A percentile compares a stretch with the other conserved stretches of the same genome.
Conservation (phyloP, 92 coral and sea anemone genomes). For the Desmophyllum pertusum region DNA sequence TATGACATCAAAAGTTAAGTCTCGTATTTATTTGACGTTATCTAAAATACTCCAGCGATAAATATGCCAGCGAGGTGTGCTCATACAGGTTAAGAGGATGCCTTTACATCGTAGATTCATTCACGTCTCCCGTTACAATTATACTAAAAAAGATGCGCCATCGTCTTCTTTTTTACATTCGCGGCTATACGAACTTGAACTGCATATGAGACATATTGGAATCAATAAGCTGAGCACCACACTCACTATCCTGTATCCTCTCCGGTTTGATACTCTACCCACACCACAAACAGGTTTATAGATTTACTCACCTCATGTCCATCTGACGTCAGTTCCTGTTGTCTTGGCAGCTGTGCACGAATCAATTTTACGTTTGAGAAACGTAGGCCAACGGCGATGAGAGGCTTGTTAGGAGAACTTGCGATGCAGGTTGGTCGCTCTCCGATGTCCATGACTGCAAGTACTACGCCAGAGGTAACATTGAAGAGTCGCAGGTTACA, state of each 20-base stretch:
- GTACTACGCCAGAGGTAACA: background rate
- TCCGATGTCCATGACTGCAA: slow-evolving; percentile 7
- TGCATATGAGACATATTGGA: too few species aligned
- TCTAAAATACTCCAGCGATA: background rate
- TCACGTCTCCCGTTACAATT: too few species aligned
- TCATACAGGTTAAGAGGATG: too few species aligned
- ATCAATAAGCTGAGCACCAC: too few species aligned
- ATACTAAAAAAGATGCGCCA: too few species aligned
- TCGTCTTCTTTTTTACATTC: too few species aligned
- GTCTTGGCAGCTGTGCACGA: background rate
- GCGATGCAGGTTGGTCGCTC: slow-evolving; percentile 14
- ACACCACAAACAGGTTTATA: background rate
- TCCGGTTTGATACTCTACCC: background rate
- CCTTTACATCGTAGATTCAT: too few species aligned
- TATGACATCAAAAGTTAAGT: background rate
- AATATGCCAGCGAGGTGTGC: too few species aligned
- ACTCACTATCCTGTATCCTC: background rate
- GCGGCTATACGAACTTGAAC: too few species aligned
- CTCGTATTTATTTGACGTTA: background rate
- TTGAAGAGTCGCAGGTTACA: background rate
- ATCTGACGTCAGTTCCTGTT: background rate
- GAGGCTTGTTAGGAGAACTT: background rate
- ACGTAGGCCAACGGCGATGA: slow-evolving; percentile 1
- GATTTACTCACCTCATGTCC: background rate
- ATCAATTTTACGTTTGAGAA: background rate